Percentiles rank a stretch among this genome's conserved stretches.
These are phyloP conservation scores for Crambe crambe DNA, from an alignment of 37 sponge, comb jelly and placozoan genomes.

Conservation along the genomic window DNA sequence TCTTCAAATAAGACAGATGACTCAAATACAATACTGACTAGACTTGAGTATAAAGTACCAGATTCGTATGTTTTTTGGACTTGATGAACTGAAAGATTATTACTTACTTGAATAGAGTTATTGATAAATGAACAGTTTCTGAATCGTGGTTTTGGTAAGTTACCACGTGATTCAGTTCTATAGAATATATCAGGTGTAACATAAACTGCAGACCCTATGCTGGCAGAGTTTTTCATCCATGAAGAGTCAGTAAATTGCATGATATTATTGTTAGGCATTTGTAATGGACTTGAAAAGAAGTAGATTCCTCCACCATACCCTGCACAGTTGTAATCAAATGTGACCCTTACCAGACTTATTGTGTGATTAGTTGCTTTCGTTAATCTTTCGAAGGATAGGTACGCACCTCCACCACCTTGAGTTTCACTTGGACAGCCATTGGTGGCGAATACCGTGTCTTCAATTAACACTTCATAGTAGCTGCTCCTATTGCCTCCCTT, in stretches of 20 bases:
- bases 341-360: background rate
- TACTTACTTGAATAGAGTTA: background rate
- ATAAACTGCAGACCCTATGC: background rate
- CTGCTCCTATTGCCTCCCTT: background rate
- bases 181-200: background rate
- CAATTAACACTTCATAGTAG: background rate
- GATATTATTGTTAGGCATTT: background rate
- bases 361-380: background rate
- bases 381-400: background rate
- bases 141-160: conserved; percentile 8
- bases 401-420: background rate
- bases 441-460: background rate
- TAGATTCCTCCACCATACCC: background rate
- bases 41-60: conserved; percentile 16
- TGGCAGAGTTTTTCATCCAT: conserved; percentile 2
- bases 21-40: conserved; percentile 9
- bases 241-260: background rate
- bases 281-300: background rate
- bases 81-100: background rate
- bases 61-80: background rate
- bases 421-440: conserved; percentile 17
- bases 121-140: background rate
- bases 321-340: background rate
- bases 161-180: background rate
- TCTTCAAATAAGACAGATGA: background rate